Conservation (phyloP, 2,888 invertebrate genomes). For the Schizaphis graminum region DNA sequence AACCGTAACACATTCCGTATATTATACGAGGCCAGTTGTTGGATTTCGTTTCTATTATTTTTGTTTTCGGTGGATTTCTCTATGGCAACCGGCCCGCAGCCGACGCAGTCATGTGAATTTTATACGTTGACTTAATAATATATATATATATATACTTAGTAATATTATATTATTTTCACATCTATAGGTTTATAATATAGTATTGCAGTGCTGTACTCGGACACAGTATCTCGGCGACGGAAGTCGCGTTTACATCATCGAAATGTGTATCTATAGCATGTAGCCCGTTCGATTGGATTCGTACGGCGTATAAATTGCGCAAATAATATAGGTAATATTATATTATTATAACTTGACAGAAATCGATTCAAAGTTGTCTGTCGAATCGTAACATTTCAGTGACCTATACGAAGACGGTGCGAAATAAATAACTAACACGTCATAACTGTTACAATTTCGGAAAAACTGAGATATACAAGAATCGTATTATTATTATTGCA, state of each 20-base stretch:
- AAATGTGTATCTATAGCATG: background rate
- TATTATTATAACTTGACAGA: background rate
- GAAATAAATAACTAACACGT: too few species aligned
- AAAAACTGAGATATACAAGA: background rate
- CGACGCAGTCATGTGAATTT: background rate
- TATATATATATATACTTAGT: too few species aligned
- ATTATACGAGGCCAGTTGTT: background rate
- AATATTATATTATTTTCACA: background rate
- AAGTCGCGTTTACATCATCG: background rate
- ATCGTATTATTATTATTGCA: background rate
- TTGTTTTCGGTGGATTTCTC: background rate
- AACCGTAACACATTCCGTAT: background rate
- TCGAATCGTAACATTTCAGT: background rate
- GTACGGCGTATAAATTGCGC: background rate
- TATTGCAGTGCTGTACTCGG: background rate
- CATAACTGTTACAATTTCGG: background rate
- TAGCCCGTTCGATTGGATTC: background rate
- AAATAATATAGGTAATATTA: background rate
- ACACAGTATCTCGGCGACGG: background rate
- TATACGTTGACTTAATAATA: background rate
- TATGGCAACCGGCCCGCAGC: background rate
- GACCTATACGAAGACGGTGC: background rate
- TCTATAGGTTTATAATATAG: background rate
- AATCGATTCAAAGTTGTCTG: background rate
- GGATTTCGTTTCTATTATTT: background rate